A percentile compares a stretch with the other conserved stretches of the same genome.
phyloP scores from a whole-genome alignment of 2,797 vertebrate genomes.

The Serranus cabrilla region DNA sequence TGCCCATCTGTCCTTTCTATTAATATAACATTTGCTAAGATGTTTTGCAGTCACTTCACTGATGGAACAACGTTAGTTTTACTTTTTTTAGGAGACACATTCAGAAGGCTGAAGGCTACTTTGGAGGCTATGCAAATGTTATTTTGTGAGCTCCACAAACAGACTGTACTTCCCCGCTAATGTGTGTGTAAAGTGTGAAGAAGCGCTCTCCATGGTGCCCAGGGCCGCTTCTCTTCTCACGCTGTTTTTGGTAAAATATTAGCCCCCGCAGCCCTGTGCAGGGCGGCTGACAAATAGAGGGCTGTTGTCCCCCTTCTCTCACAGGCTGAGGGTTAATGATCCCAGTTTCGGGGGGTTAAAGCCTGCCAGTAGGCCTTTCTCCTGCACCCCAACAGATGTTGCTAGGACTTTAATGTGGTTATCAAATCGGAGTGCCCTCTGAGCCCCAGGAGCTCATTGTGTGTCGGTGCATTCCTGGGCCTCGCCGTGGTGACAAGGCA shows the following conservation, averaged over 20 bases:
- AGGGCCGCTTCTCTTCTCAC: slow-evolving; percentile 90
- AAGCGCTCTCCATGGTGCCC: slow-evolving; percentile 79
- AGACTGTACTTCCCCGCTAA: slow-evolving; percentile 62
- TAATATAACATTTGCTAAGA: slow-evolving; percentile 8
- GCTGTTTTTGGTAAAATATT: slow-evolving; percentile 95
- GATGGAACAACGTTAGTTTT: background rate
- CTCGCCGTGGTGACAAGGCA: slow-evolving; percentile 93
- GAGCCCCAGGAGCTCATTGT: slow-evolving; percentile 92
- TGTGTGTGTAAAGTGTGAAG: slow-evolving; percentile 83
- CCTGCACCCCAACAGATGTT: slow-evolving; percentile 96
- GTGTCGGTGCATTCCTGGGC: slow-evolving; percentile 89
- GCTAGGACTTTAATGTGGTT: slow-evolving; percentile 98
- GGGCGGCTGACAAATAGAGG: slow-evolving; percentile 93
- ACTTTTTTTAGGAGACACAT: background rate
- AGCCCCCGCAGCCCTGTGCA: slow-evolving; percentile 84
- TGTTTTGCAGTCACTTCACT: background rate
- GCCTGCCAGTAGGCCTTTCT: slow-evolving; percentile 94
- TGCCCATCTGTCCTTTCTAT: slow-evolving; percentile 3
- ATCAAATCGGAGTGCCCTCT: slow-evolving; percentile 96
- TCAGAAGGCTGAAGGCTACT: background rate
- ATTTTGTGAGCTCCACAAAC: slow-evolving; percentile 41
- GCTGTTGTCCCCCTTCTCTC: slow-evolving; percentile 94
- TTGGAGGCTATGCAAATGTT: slow-evolving; percentile 52
- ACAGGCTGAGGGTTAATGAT: slow-evolving; percentile 94
- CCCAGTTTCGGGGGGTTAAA: slow-evolving; percentile 96